Conservation (phyloP, 2,888 invertebrate genomes). For the Anarsia innoxiella region DNA sequence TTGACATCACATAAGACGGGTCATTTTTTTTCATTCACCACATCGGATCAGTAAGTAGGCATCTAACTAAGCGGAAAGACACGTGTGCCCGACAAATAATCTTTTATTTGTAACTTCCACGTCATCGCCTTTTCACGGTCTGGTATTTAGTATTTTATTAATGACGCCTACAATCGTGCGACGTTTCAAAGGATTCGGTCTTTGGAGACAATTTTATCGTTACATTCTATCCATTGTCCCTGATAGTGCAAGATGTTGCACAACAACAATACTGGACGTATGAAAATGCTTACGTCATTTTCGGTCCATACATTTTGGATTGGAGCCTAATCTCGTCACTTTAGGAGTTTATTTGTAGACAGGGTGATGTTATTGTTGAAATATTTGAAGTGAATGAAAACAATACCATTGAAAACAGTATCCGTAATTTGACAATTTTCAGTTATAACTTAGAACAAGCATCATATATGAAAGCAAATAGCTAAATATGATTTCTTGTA, state of each 20-base stretch:
- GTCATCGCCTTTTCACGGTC: conserved; percentile 47
- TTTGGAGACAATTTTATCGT: conserved; percentile 63
- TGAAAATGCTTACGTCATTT: conserved; percentile 54
- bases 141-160: conserved; percentile 60
- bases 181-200: conserved; percentile 52
- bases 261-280: conserved; percentile 57
- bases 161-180: conserved; percentile 47
- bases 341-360: conserved; percentile 29
- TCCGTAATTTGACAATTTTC: too few relatives aligned
- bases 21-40: too few relatives aligned
- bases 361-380: conserved; percentile 35
- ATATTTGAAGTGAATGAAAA: too few relatives aligned
- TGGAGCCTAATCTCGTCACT: conserved; percentile 50
- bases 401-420: too few relatives aligned
- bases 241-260: conserved; percentile 58
- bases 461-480: too few relatives aligned
- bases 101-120: conserved; percentile 33
- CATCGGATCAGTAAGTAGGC: conserved; percentile 13
- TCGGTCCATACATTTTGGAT: conserved; percentile 59
- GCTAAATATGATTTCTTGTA: too few relatives aligned
- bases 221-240: conserved; percentile 49
- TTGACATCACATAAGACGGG: too few relatives aligned
- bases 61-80: conserved; percentile 23
- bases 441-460: too few relatives aligned
- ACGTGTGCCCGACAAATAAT: conserved; percentile 41